Conservation (phyloP, 2,797 vertebrate species). For the Clamator glandarius region DNA sequence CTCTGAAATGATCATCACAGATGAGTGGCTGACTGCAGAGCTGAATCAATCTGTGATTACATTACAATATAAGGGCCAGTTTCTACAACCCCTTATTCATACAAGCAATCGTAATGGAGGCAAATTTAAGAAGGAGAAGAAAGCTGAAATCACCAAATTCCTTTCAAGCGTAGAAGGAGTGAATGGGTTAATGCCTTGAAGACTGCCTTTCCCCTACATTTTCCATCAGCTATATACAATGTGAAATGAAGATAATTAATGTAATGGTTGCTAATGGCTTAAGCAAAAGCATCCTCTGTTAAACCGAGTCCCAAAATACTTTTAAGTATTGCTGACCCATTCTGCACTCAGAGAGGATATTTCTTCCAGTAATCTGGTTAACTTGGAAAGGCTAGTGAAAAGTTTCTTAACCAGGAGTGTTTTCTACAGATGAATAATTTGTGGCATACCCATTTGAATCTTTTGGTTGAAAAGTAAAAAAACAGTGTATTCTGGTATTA, state of each 20-base stretch:
- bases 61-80: slow-evolving; percentile 55
- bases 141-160: slow-evolving; percentile 38
- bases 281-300: slow-evolving; percentile 43
- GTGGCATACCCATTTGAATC: background rate
- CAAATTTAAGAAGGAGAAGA: background rate
- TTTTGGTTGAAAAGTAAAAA: background rate
- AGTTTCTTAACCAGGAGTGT: background rate
- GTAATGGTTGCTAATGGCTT: slow-evolving; percentile 72
- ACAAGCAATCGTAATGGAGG: slow-evolving; percentile 39
- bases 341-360: slow-evolving; percentile 26
- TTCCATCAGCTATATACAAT: slow-evolving; percentile 37
- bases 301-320: background rate
- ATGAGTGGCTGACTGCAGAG: slow-evolving; percentile 56
- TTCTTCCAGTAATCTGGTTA: slow-evolving; percentile 32
- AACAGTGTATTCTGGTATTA: background rate
- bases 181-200: slow-evolving; percentile 66
- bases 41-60: slow-evolving; percentile 64
- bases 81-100: slow-evolving; percentile 28
- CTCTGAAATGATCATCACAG: slow-evolving; percentile 43
- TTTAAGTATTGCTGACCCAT: slow-evolving; percentile 54
- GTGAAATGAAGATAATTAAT: slow-evolving; percentile 67
- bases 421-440: background rate
- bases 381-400: background rate
- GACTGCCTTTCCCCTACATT: slow-evolving; percentile 3
- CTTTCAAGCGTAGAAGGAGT: slow-evolving; percentile 42